A percentile compares a stretch with the other conserved stretches of the same genome.
Conservation (phyloP, 2,113 vertebrate genomes). For the Acrocephalus kingi region DNA sequence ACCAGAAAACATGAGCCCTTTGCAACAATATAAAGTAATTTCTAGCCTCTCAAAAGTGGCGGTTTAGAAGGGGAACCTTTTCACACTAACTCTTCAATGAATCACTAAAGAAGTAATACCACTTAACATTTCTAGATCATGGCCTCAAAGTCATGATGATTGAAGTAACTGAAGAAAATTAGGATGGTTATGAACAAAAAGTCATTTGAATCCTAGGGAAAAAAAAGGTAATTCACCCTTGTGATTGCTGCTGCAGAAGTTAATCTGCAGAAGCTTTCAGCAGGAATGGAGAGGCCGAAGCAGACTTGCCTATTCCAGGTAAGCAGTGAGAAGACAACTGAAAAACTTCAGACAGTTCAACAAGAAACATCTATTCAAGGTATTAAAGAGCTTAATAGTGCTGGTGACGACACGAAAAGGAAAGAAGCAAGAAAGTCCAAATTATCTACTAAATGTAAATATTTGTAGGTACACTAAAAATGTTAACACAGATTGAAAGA, state of each 20-base stretch:
- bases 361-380: neutral
- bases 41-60: neutral
- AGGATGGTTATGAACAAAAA: neutral
- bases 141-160: neutral
- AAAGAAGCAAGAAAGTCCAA: neutral
- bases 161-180: neutral
- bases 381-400: neutral
- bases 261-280: neutral
- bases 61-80: neutral
- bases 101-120: neutral
- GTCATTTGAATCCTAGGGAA: rapidly evolving
- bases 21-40: neutral
- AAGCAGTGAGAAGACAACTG: neutral
- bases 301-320: neutral
- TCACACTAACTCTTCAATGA: neutral
- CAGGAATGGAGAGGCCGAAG: neutral
- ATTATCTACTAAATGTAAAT: neutral
- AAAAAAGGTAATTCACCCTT: neutral
- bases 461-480: neutral
- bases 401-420: neutral
- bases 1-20: neutral
- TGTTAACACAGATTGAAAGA: neutral
- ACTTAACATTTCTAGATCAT: neutral
- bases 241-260: neutral
- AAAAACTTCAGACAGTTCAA: neutral